Base-by-base conservation (phyloP, 1,140 invertebrate genomes). In the Oedothorax gibbosus region DNA sequence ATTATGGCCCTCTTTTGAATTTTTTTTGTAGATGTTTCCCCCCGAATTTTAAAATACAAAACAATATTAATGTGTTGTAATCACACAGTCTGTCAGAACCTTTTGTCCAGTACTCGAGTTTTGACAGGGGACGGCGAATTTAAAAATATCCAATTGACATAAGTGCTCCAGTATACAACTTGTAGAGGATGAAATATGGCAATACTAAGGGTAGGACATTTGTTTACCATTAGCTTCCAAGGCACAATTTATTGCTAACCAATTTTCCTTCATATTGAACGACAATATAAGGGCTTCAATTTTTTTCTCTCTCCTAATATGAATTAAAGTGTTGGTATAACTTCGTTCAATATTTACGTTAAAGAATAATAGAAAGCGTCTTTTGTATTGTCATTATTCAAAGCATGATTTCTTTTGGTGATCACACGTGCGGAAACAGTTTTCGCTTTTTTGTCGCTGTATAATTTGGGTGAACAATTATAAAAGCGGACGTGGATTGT, bases 351-450 rank as follows among this genome's bases (percentile, higher is more conserved):
- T 82, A 82, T 82, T 82, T 82, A 82, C 56, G 49, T 62, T 66
- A 56, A 66, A 79, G 50, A 11, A 3, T n/a, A 20, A 75, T n/a
- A 21, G 35, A 75, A 51, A 60, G 14, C 11, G 15, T 57, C 53
- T 75, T 75, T 75, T 60, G 18, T 75, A 50, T 12, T 60, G 12
- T 11, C 20, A 53, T 71, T 53, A 49, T 68, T 71, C 15, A 35
- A 71, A 54, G 20, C 10, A 15, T 15, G 66, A 69, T 69, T 15
- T 62, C n/a, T 72, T 49, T 84, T 35, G 21, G 60, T 53, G 57
- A 60, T 72, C 56, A 84, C 81, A 76, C 81, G 81, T 66, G 72
- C 71, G 64, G 60, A 84, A 75, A 84, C 51, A 66, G n/a, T 73
- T 66, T 62, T 64, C 66, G 49, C 35, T 50, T 71, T 50, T 51